Percentiles rank a stretch among this genome's conserved stretches.
Conservation (phyloP, 2,113 vertebrate genomes). For the Tiliqua scincoides region DNA sequence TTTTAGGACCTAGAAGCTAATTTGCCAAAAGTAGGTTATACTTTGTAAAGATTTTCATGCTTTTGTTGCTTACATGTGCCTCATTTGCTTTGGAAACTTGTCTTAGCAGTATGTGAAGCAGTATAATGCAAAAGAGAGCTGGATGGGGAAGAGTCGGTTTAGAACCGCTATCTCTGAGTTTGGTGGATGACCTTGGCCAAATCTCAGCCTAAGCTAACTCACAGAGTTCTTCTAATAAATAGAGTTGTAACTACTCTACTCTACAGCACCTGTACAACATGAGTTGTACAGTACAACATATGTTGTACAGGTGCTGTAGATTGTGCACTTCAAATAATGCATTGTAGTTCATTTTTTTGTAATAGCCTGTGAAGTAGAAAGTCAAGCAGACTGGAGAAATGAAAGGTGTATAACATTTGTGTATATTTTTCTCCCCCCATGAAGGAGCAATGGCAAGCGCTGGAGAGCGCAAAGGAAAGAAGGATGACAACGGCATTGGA, state of each 20-base stretch:
- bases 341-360: background rate
- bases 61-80: background rate
- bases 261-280: too few species aligned
- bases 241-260: background rate
- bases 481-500: constrained; percentile 95
- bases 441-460: constrained; percentile 87
- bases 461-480: constrained; percentile 90
- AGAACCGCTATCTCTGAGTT: background rate
- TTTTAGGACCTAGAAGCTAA: background rate
- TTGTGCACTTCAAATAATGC: background rate
- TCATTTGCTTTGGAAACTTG: background rate
- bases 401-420: fast-evolving
- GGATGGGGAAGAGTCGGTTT: background rate
- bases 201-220: background rate
- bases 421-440: background rate
- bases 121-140: background rate
- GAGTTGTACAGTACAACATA: too few species aligned
- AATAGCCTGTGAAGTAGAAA: background rate
- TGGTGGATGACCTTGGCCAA: background rate
- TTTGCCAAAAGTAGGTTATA: background rate
- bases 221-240: background rate
- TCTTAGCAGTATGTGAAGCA: background rate
- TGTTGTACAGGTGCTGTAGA: background rate
- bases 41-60: background rate
- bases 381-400: background rate